Evolutionary conservation across 2,888 invertebrate genomes (phyloP).

Genomic region (Tipula confusa): DNA sequence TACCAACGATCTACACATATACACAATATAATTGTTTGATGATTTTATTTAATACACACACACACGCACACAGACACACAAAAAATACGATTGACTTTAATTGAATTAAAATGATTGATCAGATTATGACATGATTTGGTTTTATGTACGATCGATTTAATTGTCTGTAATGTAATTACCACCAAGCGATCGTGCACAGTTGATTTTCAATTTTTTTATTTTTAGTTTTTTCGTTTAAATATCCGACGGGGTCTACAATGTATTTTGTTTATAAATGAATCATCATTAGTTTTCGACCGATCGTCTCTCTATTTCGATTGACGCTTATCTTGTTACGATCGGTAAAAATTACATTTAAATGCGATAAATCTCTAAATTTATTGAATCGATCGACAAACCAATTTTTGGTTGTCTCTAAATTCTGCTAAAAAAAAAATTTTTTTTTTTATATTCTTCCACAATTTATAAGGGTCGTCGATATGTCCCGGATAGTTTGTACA

Average conservation of each 20-base stretch:
- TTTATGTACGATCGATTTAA: neutral
- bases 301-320: neutral
- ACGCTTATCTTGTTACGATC: neutral
- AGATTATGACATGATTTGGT: neutral
- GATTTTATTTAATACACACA: neutral
- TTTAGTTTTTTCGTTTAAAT: neutral
- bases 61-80: neutral
- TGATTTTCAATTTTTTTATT: neutral
- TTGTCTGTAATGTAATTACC: neutral
- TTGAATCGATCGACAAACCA: neutral
- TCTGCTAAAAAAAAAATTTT: neutral
- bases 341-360: neutral
- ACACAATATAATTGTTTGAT: neutral
- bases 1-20: no score
- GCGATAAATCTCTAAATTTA: neutral
- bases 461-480: constrained; percentile 12
- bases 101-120: constrained; percentile 12
- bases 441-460: neutral
- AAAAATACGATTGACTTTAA: neutral
- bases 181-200: neutral
- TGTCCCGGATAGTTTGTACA: neutral
- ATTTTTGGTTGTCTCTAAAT: neutral
- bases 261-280: neutral
- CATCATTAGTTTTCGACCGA: neutral
- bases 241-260: neutral